Percentiles rank a stretch among this genome's conserved stretches.
These are phyloP conservation scores for Rhaphigaster nebulosa DNA, from an alignment of 2,888 invertebrate genomes.

Conservation along the genomic window DNA sequence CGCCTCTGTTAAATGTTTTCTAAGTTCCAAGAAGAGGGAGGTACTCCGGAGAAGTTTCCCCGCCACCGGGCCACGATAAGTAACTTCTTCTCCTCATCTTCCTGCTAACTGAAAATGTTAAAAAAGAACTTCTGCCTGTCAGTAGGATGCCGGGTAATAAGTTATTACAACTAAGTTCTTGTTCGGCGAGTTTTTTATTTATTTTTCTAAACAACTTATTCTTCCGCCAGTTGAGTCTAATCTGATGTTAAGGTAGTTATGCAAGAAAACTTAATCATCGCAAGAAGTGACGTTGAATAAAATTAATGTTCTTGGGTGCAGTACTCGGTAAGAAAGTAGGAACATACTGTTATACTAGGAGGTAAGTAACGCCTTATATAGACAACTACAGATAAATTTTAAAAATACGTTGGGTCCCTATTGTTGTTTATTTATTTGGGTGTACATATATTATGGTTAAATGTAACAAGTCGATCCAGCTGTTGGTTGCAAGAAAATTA, in stretches of 20 bases:
- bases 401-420: too few relatives aligned
- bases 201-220: background rate
- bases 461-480: too few relatives aligned
- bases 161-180: constrained; percentile 38
- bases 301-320: too few relatives aligned
- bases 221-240: background rate
- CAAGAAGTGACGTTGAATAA: background rate
- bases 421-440: too few relatives aligned
- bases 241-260: background rate
- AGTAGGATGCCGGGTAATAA: background rate
- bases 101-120: constrained; percentile 12
- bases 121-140: constrained; percentile 13
- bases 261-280: background rate
- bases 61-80: constrained; percentile 17
- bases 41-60: background rate
- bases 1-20: background rate
- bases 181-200: background rate
- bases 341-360: too few relatives aligned
- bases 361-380: too few relatives aligned
- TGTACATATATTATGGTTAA: too few relatives aligned
- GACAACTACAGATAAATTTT: too few relatives aligned
- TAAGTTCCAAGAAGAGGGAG: background rate
- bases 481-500: too few relatives aligned
- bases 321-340: too few relatives aligned
- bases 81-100: constrained; percentile 23